Evolutionary conservation across 2,888 invertebrate species (phyloP).

Genomic region (Thereva unica): DNA sequence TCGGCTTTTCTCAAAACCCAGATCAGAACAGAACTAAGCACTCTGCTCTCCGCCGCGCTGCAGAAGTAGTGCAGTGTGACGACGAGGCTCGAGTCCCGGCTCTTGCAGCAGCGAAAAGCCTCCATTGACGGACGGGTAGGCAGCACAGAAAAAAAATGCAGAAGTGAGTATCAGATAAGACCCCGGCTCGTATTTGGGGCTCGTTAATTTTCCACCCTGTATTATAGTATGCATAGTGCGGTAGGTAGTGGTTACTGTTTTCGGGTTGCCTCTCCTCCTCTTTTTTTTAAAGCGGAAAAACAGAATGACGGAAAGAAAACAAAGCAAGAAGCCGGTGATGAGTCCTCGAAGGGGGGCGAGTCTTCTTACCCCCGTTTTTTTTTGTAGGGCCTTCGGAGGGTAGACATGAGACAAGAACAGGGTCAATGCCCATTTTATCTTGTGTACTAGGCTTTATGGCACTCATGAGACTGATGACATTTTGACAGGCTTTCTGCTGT

Average conservation of each 20-base stretch:
- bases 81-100: conserved; percentile 15
- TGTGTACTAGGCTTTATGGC: conserved; percentile 16
- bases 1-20: conserved; percentile 15
- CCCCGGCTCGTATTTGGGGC: conserved; percentile 21
- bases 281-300: conserved; percentile 20
- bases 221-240: no score
- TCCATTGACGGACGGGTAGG: conserved; percentile 18
- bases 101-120: conserved; percentile 5
- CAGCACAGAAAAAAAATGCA: conserved; percentile 3
- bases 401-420: neutral
- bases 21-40: no score
- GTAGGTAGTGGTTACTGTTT: neutral
- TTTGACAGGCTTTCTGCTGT: conserved; percentile 27
- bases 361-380: no score
- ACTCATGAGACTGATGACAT: conserved; percentile 26
- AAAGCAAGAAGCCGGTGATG: conserved; percentile 7
- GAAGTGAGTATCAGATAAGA: conserved; percentile 15
- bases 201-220: conserved; percentile 23
- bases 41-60: neutral
- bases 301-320: conserved; percentile 26
- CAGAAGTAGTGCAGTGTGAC: conserved; percentile 32
- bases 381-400: no score
- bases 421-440: conserved; percentile 8
- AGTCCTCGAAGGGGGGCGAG: no score
- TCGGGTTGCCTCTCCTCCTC: conserved; percentile 14